Evolutionary conservation across 2,888 invertebrate genomes (phyloP).

Genomic region (Leuctra nigra): DNA sequence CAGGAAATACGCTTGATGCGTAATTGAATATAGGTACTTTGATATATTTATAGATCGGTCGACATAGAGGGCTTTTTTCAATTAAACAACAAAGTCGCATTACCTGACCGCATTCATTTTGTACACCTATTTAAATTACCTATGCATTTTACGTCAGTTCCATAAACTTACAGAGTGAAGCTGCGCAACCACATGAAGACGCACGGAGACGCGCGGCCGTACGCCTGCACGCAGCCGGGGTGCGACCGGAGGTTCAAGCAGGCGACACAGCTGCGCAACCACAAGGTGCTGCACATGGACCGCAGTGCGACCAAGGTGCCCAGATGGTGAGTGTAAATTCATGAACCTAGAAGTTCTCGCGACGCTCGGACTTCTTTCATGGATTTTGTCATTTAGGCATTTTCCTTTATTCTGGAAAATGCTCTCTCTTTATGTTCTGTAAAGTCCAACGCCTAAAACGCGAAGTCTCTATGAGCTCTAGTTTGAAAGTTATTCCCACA

Average conservation of each 20-base stretch:
- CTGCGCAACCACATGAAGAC: constrained; percentile 57
- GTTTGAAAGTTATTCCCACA: no score
- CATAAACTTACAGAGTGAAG: constrained; percentile 38
- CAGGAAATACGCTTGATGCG: no score
- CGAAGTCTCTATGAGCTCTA: no score
- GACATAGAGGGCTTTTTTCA: no score
- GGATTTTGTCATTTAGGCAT: no score
- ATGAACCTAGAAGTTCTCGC: no score
- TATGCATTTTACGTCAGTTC: background rate
- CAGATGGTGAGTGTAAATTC: constrained; percentile 23
- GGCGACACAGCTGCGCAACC: constrained; percentile 53
- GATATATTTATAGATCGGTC: background rate
- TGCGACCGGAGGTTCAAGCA: constrained; percentile 58
- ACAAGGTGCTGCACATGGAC: constrained; percentile 47
- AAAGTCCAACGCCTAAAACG: no score
- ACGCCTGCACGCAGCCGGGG: constrained; percentile 41
- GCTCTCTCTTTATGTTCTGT: constrained; percentile 7
- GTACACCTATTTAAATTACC: no score
- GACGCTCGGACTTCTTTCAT: constrained; percentile 31
- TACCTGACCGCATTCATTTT: no score
- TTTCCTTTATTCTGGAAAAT: constrained; percentile 21
- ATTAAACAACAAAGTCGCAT: background rate
- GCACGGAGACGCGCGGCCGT: constrained; percentile 48
- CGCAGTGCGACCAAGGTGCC: constrained; percentile 32
- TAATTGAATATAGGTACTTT: no score